Base-by-base conservation (phyloP, 2,888 invertebrate genomes). In the Siphlonurus alternatus region DNA sequence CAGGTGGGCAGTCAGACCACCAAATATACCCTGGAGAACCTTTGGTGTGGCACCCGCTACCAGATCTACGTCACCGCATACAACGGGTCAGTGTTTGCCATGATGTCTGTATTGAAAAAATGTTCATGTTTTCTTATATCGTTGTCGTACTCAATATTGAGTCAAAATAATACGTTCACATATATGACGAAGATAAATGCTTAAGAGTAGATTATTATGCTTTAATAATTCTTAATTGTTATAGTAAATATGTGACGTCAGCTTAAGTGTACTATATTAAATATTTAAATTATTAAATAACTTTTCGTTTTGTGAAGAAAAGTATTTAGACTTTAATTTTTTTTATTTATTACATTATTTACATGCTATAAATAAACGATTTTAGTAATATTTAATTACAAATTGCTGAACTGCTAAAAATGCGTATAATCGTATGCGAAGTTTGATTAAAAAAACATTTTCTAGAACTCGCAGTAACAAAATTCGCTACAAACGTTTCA, bases 31-130 rank as follows among this genome's bases (percentile, higher is more conserved):
- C 80, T 95, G 69, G 92, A 93, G 71, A 89, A 87, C 73, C 78
- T 96, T 66, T 86, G 89, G 77, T 96, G 96, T 74, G 96, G 96
- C 68, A 92, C 94, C 18, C 83, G 90, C 73, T 96, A 96, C 76
- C 93, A 94, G 74, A 86, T 96, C 69, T 93, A 92, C 73, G 90
- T 94, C 25, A 90, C 90, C 10, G 94, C 95, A 67, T 91, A 92
- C 75, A 96, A 96, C 73, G 87, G 88, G 91, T 91, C 76, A 76
- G 76, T 38, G 1, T n/a, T 23, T 53, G 22, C 24, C 59, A 18
- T 59, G 10, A 19, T 18, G n/a, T n/a, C n/a, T n/a, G n/a, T n/a
- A n/a, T n/a, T n/a, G n/a, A 53, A 10, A 53, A 15, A 53, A 18
- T 53, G 18, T 53, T 53, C 15, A 53, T 15, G 18, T 18, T 10